Conservation (phyloP, 2,113 vertebrate species). For the Percopsis transmontana region DNA sequence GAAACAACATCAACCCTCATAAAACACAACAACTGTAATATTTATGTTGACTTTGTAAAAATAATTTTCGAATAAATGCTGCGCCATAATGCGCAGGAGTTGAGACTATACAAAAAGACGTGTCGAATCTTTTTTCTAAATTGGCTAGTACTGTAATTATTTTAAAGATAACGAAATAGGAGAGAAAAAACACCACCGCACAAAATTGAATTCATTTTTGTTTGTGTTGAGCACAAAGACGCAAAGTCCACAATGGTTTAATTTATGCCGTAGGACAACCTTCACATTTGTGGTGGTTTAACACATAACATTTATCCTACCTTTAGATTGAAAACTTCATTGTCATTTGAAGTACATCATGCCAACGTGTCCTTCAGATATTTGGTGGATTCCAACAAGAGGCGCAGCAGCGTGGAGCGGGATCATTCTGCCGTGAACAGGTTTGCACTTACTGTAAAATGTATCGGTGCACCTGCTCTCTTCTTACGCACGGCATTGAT, state of each 20-base stretch:
- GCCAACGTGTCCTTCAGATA: slow-evolving; percentile 8
- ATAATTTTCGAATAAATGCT: neutral
- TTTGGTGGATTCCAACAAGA: slow-evolving; percentile 1
- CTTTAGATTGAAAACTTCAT: slow-evolving; percentile 20
- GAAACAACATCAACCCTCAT: no score
- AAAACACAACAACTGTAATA: no score
- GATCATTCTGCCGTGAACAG: slow-evolving; percentile 34
- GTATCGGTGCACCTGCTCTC: slow-evolving; percentile 59
- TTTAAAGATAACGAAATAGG: no score
- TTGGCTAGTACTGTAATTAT: no score
- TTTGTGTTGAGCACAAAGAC: no score
- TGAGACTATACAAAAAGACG: no score
- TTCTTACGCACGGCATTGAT: slow-evolving; percentile 43
- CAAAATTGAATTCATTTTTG: no score
- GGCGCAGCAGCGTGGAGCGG: slow-evolving; percentile 19
- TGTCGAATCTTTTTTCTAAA: no score
- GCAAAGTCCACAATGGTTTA: no score
- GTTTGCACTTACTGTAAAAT: neutral
- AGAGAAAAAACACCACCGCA: no score
- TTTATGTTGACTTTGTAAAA: no score
- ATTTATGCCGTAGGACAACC: neutral
- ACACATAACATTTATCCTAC: slow-evolving; percentile 46
- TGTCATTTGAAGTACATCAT: slow-evolving; percentile 40
- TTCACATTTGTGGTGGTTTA: neutral
- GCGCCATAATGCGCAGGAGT: neutral